phyloP scores from a whole-genome alignment of 2,888 invertebrate genomes.

The Timema cristinae region DNA sequence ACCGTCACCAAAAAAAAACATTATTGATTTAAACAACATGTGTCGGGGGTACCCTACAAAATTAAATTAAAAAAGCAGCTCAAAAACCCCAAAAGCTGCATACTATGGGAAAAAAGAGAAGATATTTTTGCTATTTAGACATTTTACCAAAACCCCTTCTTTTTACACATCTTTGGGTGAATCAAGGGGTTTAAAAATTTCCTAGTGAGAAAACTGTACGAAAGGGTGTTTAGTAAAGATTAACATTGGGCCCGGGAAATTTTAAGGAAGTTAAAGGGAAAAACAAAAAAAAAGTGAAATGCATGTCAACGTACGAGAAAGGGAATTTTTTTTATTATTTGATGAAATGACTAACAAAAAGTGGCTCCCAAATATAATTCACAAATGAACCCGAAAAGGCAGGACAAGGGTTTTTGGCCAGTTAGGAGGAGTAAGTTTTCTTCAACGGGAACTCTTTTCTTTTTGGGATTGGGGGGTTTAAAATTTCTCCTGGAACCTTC shows the following conservation, averaged over 20 bases:
- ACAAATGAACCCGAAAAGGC: constrained; percentile 32
- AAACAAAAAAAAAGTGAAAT: constrained; percentile 32
- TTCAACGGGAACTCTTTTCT: constrained; percentile 34
- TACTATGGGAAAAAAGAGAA: constrained; percentile 34
- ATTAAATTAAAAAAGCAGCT: constrained; percentile 2
- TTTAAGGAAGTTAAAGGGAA: constrained; percentile 31
- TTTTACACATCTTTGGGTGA: constrained; percentile 33
- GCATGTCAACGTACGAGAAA: constrained; percentile 34
- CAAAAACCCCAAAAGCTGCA: constrained; percentile 2
- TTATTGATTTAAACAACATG: neutral
- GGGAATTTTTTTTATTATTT: constrained; percentile 35
- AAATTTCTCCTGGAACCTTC: constrained; percentile 34
- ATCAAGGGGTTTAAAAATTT: constrained; percentile 33
- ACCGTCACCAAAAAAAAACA: neutral
- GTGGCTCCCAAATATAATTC: constrained; percentile 32
- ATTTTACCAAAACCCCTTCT: constrained; percentile 37
- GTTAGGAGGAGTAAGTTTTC: constrained; percentile 28
- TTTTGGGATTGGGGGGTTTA: constrained; percentile 35
- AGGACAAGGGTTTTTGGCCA: constrained; percentile 34
- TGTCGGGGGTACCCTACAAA: neutral
- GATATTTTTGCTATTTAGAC: constrained; percentile 35
- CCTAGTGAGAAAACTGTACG: constrained; percentile 35
- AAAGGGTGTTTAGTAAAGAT: constrained; percentile 35
- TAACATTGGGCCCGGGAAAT: constrained; percentile 34
- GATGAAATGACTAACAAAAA: constrained; percentile 35